A percentile compares a stretch with the other conserved stretches of the same genome.
These are phyloP conservation scores for Ctena decussata DNA, from an alignment of 2,888 invertebrate species.

Conservation along the genomic window DNA sequence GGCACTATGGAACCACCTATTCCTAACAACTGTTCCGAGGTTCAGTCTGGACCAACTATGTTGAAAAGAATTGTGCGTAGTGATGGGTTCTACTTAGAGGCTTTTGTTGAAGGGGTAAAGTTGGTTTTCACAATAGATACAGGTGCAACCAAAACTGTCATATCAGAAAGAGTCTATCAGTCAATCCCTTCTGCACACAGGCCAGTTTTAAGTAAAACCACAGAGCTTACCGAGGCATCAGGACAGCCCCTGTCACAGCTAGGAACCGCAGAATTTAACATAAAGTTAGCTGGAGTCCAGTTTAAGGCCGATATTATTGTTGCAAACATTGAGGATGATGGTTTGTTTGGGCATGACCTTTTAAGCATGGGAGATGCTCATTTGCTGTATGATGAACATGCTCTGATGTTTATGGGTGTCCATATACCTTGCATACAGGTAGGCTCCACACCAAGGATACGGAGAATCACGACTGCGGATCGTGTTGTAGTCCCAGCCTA, in stretches of 20 bases:
- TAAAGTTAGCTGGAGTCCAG: not conserved
- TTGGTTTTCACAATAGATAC: not conserved
- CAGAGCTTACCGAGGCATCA: not conserved
- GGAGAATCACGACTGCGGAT: too few relatives aligned
- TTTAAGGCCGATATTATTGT: too few relatives aligned
- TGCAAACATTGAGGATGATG: too few relatives aligned
- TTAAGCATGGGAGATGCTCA: not conserved
- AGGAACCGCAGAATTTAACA: not conserved
- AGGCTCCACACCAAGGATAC: too few relatives aligned
- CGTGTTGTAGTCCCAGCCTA: too few relatives aligned
- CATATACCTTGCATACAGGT: too few relatives aligned
- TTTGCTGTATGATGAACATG: not conserved
- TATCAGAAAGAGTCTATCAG: too few relatives aligned
- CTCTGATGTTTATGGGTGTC: not conserved
- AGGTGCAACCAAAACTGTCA: not conserved
- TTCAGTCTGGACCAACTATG: too few relatives aligned
- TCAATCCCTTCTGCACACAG: not conserved
- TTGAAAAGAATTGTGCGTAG: not conserved
- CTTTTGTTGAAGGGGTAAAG: too few relatives aligned
- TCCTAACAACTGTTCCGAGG: too few relatives aligned
- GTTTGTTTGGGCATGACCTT: not conserved
- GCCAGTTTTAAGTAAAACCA: not conserved
- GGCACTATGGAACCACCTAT: too few relatives aligned
- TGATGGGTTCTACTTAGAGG: not conserved
- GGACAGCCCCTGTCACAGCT: not conserved